A percentile compares a stretch with the other conserved stretches of the same genome.
Conservation (phyloP, 2,888 invertebrate genomes). For the Proisotoma minuta region DNA sequence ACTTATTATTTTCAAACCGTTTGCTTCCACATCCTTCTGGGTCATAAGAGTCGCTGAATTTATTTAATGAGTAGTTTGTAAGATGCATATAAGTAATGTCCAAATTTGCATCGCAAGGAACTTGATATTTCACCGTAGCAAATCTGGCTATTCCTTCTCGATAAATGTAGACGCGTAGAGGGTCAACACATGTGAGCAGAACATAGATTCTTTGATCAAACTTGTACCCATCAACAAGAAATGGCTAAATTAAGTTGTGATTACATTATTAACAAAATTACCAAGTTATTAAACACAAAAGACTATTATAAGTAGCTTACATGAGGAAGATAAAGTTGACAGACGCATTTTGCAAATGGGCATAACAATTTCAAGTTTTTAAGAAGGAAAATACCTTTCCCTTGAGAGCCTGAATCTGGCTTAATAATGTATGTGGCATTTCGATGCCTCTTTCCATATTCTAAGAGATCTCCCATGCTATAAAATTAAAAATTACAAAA, state of each 20-base stretch:
- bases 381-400: slow-evolving; percentile 81
- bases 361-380: slow-evolving; percentile 74
- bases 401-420: slow-evolving; percentile 86
- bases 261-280: too few relatives aligned
- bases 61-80: slow-evolving; percentile 90
- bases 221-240: slow-evolving; percentile 85
- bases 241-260: slow-evolving; percentile 58
- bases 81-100: slow-evolving; percentile 88
- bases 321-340: slow-evolving; percentile 70
- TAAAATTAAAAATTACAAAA: slow-evolving; percentile 22
- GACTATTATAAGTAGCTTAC: slow-evolving; percentile 53
- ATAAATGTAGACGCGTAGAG: slow-evolving; percentile 80
- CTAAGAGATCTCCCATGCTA: slow-evolving; percentile 67
- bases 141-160: slow-evolving; percentile 88
- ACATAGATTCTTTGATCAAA: slow-evolving; percentile 86
- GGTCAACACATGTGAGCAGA: slow-evolving; percentile 84
- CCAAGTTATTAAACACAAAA: slow-evolving; percentile 1
- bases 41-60: slow-evolving; percentile 73
- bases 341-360: slow-evolving; percentile 74
- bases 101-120: slow-evolving; percentile 73
- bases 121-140: slow-evolving; percentile 80
- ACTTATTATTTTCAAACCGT: slow-evolving; percentile 56
- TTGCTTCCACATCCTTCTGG: slow-evolving; percentile 86
- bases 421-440: slow-evolving; percentile 80
- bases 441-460: slow-evolving; percentile 59